A percentile compares a stretch with the other conserved stretches of the same genome.
Evolutionary conservation across 92 coral and sea anemone genomes (phyloP).

Genomic region (Porites rus): DNA sequence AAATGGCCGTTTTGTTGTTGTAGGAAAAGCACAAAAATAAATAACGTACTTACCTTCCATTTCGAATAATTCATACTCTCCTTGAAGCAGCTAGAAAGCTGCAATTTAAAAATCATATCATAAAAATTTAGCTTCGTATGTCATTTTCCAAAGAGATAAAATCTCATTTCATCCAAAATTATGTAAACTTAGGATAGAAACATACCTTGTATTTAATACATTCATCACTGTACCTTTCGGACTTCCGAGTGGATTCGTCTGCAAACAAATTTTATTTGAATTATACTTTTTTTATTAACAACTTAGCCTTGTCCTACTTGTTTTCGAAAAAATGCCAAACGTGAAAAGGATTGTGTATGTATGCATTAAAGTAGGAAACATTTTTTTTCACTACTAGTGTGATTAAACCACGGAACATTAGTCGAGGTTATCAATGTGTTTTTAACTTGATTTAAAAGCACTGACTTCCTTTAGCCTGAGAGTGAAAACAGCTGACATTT

Average conservation of each 20-base stretch:
- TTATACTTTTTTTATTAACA: too few species aligned
- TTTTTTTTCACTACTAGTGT: too few species aligned
- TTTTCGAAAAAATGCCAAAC: too few species aligned
- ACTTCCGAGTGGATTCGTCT: background rate
- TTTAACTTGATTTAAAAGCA: too few species aligned
- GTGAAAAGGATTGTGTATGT: too few species aligned
- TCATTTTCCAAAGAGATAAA: background rate
- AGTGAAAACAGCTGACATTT: too few species aligned
- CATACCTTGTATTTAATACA: slow-evolving; percentile 18
- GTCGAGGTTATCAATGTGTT: too few species aligned
- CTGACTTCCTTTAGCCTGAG: too few species aligned
- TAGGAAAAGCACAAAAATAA: background rate
- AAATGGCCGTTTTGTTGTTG: background rate
- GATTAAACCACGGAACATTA: too few species aligned
- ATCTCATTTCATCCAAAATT: background rate
- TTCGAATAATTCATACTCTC: too few species aligned
- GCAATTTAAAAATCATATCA: background rate
- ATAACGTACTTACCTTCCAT: background rate
- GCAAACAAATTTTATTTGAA: background rate
- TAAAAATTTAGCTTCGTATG: background rate
- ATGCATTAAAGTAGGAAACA: too few species aligned
- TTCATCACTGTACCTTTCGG: background rate
- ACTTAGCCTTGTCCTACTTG: too few species aligned
- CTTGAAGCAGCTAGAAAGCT: slow-evolving; percentile 16
- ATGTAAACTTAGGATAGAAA: background rate